Percentiles rank a stretch among this genome's conserved stretches.
Evolutionary conservation across 2,888 invertebrate species (phyloP).

Genomic region (Trachelus iudaicus): DNA sequence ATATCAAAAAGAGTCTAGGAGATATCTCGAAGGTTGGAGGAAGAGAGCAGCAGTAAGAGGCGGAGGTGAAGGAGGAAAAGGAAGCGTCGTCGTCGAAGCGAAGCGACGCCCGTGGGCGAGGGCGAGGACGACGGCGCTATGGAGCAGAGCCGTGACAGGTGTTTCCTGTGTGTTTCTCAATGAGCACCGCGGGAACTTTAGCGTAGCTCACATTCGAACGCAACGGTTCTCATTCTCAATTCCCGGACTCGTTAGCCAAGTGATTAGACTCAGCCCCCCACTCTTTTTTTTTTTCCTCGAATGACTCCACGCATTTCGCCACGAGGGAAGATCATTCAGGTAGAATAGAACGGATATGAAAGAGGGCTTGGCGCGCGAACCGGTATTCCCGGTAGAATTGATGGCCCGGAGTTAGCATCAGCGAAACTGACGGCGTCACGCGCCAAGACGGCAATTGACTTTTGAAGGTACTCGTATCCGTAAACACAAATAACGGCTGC

Average conservation of each 20-base stretch:
- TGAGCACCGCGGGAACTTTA: conserved; percentile 26
- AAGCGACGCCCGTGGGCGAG: not conserved
- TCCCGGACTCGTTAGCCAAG: not conserved
- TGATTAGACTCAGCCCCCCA: not conserved
- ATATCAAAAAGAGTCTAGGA: not conserved
- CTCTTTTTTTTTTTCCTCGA: not conserved
- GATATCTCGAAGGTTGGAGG: not conserved
- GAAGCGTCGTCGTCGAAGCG: not conserved
- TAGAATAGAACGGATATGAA: not conserved
- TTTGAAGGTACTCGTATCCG: not conserved
- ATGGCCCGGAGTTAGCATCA: too few species aligned
- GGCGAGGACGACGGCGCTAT: not conserved
- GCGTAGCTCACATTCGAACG: not conserved
- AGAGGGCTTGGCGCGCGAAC: not conserved
- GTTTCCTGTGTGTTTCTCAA: conserved; percentile 40
- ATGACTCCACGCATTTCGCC: not conserved
- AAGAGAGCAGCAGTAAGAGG: too few species aligned
- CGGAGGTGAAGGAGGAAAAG: not conserved
- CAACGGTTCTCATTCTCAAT: not conserved
- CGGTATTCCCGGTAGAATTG: not conserved
- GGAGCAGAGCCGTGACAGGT: conserved; percentile 29
- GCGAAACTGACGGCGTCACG: not conserved
- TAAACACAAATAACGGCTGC: not conserved
- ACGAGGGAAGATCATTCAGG: not conserved
- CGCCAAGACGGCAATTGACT: not conserved